Conservation (phyloP, 1,140 invertebrate species). For the Calliopsis andreniformis region DNA sequence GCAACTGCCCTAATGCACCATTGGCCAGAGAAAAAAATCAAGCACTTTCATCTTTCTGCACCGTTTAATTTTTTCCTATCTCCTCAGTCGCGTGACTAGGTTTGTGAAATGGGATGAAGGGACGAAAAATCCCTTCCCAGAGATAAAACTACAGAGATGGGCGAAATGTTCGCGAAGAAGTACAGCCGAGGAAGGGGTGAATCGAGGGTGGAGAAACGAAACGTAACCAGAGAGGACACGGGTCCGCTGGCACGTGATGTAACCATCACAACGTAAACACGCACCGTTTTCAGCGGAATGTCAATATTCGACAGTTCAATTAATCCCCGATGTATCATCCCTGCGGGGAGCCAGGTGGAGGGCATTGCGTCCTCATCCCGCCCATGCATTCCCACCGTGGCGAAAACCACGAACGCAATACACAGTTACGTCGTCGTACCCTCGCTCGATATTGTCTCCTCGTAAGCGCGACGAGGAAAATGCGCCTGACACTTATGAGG, state of each 20-base stretch:
- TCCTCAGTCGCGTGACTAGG: no score
- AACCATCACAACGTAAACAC: constrained; percentile 45
- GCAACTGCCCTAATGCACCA: no score
- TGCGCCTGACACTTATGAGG: constrained; percentile 51
- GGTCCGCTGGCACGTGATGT: constrained; percentile 1
- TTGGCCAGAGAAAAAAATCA: no score
- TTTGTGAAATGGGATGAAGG: no score
- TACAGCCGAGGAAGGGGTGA: no score
- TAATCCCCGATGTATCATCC: constrained; percentile 58
- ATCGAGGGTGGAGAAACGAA: background rate
- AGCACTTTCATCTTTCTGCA: no score
- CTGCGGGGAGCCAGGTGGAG: constrained; percentile 33
- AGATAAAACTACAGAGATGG: no score
- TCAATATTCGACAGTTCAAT: constrained; percentile 70
- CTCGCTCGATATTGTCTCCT: constrained; percentile 47
- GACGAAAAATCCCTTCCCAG: no score
- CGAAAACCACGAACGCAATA: constrained; percentile 28
- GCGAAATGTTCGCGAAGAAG: no score
- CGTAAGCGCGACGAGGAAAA: constrained; percentile 43
- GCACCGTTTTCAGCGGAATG: constrained; percentile 53
- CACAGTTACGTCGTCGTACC: constrained; percentile 18
- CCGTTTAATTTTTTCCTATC: no score
- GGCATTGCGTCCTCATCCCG: constrained; percentile 9
- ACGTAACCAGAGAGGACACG: background rate
- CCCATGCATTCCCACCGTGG: constrained; percentile 27